Conservation (phyloP, 2,888 invertebrate species). For the Acheta domesticus region DNA sequence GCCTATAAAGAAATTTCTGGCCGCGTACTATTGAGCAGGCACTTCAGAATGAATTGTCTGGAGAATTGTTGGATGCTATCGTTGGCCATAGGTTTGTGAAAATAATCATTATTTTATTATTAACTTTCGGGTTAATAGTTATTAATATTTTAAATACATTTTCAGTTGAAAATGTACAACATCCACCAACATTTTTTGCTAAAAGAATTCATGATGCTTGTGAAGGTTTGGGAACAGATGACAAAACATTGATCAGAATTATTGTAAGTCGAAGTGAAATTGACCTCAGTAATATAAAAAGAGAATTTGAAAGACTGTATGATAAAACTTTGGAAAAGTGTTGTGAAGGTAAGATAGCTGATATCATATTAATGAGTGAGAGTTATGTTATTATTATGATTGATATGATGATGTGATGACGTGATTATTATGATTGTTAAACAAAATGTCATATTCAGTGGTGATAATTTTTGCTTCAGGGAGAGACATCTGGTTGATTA, state of each 20-base stretch:
- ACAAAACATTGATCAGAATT: slow-evolving; percentile 66
- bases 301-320: slow-evolving; percentile 66
- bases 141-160: too few species aligned
- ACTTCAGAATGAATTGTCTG: slow-evolving; percentile 62
- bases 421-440: too few species aligned
- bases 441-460: too few species aligned
- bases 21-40: slow-evolving; percentile 70
- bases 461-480: slow-evolving; percentile 45
- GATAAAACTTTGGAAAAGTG: slow-evolving; percentile 65
- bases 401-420: too few species aligned
- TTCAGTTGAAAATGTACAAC: slow-evolving; percentile 67
- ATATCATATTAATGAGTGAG: too few species aligned
- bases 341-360: slow-evolving; percentile 54
- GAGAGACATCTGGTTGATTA: slow-evolving; percentile 67
- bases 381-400: too few species aligned
- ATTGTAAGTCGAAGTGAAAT: slow-evolving; percentile 66
- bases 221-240: slow-evolving; percentile 70
- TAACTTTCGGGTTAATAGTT: background rate
- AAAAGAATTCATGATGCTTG: slow-evolving; percentile 61
- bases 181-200: slow-evolving; percentile 66
- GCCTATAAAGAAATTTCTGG: slow-evolving; percentile 71
- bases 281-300: slow-evolving; percentile 67
- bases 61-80: slow-evolving; percentile 66
- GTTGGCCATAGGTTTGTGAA: slow-evolving; percentile 60
- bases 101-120: background rate